Conservation (phyloP, 2,888 invertebrate species). For the Cosmorhoe ocellata region DNA sequence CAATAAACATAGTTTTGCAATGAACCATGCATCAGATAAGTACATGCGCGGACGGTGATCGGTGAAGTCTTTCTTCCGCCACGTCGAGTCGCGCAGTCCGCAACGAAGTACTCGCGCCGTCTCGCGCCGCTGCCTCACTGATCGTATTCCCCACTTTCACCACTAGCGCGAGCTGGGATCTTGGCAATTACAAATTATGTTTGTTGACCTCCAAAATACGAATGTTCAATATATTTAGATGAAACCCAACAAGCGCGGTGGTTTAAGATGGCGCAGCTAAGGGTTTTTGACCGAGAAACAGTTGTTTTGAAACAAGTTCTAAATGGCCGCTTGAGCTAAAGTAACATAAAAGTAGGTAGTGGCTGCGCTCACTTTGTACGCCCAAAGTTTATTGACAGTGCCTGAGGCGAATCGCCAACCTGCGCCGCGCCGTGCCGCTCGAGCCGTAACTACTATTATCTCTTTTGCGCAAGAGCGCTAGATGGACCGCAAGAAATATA, state of each 20-base stretch:
- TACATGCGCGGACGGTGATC: conserved; percentile 56
- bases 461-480: conserved; percentile 27
- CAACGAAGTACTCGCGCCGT: conserved; percentile 66
- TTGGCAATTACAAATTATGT: conserved; percentile 50
- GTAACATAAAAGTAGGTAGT: conserved; percentile 49
- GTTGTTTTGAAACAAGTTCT: conserved; percentile 39
- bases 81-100: conserved; percentile 59
- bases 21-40: conserved; percentile 46
- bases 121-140: conserved; percentile 75
- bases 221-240: conserved; percentile 25
- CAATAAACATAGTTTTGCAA: conserved; percentile 49
- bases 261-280: too few relatives aligned
- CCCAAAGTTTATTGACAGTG: conserved; percentile 80
- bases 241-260: conserved; percentile 13
- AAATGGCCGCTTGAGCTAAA: conserved; percentile 48
- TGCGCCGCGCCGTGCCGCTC: conserved; percentile 34
- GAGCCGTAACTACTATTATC: conserved; percentile 30
- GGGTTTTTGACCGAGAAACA: conserved; percentile 44
- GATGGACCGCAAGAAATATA: conserved; percentile 53
- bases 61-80: conserved; percentile 70
- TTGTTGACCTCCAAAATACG: conserved; percentile 59
- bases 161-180: conserved; percentile 62
- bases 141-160: conserved; percentile 78
- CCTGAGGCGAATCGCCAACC: conserved; percentile 49
- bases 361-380: conserved; percentile 67